Conservation (phyloP, 2,797 vertebrate genomes). For the Dermochelys coriacea region DNA sequence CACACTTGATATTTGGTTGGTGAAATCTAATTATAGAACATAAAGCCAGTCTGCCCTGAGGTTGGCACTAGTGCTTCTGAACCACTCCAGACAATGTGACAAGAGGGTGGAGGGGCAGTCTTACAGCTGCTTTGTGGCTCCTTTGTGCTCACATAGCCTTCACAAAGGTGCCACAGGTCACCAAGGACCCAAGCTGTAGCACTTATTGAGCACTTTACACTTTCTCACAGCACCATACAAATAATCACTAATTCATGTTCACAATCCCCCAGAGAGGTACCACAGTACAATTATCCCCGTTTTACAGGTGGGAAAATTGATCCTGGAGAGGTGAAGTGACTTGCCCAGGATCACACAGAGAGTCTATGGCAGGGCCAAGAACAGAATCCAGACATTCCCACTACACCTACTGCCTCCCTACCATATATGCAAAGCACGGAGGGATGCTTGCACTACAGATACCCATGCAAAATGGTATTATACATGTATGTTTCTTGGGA, state of each 20-base stretch:
- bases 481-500: neutral
- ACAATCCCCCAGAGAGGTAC: neutral
- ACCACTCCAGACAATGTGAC: no score
- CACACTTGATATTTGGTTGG: no score
- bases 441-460: neutral
- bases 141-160: neutral
- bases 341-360: neutral
- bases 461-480: neutral
- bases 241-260: neutral
- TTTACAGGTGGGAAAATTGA: neutral
- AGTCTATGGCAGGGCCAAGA: neutral
- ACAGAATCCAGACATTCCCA: neutral
- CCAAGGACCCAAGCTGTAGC: neutral
- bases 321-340: neutral
- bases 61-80: no score
- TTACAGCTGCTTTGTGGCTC: neutral
- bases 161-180: neutral
- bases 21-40: no score
- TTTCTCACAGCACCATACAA: neutral
- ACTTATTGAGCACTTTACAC: neutral
- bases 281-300: neutral
- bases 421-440: neutral
- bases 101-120: no score
- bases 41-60: no score
- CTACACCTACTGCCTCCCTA: neutral